These are phyloP conservation scores for Grammomys surdaster DNA, from an alignment of 2,113 vertebrate species.

Conservation along the genomic window DNA sequence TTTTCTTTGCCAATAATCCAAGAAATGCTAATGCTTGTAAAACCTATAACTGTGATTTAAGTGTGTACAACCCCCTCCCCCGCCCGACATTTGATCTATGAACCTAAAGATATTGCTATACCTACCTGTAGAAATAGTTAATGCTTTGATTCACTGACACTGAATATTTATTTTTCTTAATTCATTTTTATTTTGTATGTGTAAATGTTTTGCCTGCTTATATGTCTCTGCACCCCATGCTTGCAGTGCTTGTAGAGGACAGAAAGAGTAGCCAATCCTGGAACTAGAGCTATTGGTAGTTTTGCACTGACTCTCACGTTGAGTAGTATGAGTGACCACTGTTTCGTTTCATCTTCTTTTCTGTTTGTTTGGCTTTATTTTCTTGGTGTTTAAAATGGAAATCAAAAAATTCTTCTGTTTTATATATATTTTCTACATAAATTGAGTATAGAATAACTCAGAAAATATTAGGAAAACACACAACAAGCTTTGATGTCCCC, in stretches of 20 bases:
- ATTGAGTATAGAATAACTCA: constrained; percentile 31
- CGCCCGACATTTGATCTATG: not conserved
- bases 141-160: not conserved
- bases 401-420: constrained; percentile 49
- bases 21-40: not conserved
- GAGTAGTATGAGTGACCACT: constrained; percentile 30
- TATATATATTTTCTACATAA: constrained; percentile 31
- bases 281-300: not conserved
- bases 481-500: not conserved
- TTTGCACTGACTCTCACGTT: constrained; percentile 20
- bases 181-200: not conserved
- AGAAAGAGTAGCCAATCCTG: not conserved
- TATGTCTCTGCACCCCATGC: not conserved
- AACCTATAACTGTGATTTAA: constrained; percentile 30
- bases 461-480: constrained; percentile 36
- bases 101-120: not conserved
- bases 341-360: not conserved
- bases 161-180: not conserved
- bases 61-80: not conserved
- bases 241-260: not conserved
- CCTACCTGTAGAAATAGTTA: not conserved
- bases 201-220: not conserved
- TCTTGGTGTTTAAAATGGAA: constrained; percentile 41
- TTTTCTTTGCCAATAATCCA: not conserved
- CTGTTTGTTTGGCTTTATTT: constrained; percentile 39